phyloP scores from a whole-genome alignment of 2,113 vertebrate species.

The Phaethon lepturus region DNA sequence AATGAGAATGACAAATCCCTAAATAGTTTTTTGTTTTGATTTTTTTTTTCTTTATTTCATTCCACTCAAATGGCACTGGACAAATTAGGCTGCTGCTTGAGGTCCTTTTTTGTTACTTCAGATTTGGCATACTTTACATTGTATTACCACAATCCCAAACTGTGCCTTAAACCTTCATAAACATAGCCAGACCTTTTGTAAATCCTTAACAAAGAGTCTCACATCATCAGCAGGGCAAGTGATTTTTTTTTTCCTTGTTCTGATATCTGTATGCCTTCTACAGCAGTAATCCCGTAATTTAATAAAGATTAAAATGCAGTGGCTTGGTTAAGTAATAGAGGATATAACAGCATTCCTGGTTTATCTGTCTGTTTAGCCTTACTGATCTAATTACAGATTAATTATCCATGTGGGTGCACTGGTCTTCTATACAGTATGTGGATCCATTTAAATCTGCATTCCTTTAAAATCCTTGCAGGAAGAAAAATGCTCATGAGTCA shows the following conservation, averaged over 20 bases:
- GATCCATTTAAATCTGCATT: background rate
- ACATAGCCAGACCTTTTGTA: background rate
- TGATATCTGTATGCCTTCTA: background rate
- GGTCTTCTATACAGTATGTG: background rate
- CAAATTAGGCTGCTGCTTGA: background rate
- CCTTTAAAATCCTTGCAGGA: background rate
- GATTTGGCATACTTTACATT: background rate
- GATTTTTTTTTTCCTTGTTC: background rate
- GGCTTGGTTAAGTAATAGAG: background rate
- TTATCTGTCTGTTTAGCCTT: conserved; percentile 36
- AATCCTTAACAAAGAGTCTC: background rate
- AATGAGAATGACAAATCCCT: background rate
- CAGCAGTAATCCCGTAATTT: conserved; percentile 38
- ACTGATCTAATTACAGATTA: conserved; percentile 52
- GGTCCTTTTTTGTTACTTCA: background rate
- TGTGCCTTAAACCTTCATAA: conserved; percentile 6
- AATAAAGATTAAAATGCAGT: conserved; percentile 29
- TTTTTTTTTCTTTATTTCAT: background rate
- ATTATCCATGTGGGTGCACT: conserved; percentile 38
- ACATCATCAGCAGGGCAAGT: background rate
- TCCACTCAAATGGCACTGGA: background rate
- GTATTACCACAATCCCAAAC: background rate
- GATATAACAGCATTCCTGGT: background rate
- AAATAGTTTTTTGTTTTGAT: background rate
- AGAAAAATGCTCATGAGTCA: background rate